These are phyloP conservation scores for Pachypanchax playfairii DNA, from an alignment of 2,113 vertebrate species.

Conservation along the genomic window DNA sequence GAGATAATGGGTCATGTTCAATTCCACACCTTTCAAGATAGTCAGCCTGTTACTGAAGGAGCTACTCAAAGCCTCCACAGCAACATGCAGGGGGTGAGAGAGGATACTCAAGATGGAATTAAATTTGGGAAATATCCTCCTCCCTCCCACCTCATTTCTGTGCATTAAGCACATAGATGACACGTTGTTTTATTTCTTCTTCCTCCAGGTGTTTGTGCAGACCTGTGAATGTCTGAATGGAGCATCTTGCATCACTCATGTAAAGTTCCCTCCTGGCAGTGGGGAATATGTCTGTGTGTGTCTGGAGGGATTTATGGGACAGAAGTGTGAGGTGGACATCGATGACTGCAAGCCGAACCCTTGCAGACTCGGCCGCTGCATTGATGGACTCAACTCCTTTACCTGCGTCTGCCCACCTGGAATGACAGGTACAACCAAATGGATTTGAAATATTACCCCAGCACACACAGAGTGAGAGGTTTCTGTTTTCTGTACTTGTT, in stretches of 20 bases:
- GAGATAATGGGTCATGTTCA: constrained; percentile 6
- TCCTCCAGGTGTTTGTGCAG: constrained; percentile 82
- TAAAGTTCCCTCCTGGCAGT: constrained; percentile 76
- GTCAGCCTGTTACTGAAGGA: no score
- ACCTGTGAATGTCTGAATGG: constrained; percentile 86
- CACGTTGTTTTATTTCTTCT: not conserved
- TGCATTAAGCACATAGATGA: no score
- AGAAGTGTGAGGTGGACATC: constrained; percentile 79
- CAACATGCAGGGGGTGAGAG: no score
- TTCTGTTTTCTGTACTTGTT: not conserved
- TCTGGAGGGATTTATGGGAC: constrained; percentile 80
- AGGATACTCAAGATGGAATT: no score
- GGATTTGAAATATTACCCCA: not conserved
- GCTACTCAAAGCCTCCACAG: no score
- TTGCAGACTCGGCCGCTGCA: constrained; percentile 84
- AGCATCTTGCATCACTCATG: constrained; percentile 82
- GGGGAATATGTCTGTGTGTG: constrained; percentile 85
- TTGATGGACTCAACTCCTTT: constrained; percentile 81
- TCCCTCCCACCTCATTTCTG: no score
- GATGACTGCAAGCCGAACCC: constrained; percentile 84
- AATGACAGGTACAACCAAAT: constrained; percentile 80
- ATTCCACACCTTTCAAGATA: not conserved
- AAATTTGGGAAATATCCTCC: no score
- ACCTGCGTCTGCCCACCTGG: constrained; percentile 85
- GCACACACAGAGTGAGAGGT: not conserved